Base-by-base conservation (phyloP, 1,140 invertebrate species). In the Drosophila bocqueti region DNA sequence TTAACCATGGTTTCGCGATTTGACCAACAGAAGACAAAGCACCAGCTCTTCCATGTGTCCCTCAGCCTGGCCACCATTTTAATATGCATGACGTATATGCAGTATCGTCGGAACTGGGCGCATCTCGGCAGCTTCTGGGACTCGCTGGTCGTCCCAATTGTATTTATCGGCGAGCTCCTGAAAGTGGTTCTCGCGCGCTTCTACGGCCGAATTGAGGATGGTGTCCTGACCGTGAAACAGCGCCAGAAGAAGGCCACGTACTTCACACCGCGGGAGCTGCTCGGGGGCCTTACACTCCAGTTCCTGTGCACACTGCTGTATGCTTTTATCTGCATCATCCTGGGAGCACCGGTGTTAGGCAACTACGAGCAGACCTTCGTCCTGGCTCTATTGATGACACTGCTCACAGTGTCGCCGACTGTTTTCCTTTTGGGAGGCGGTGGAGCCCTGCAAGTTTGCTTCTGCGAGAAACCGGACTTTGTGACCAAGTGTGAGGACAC, bases 351-450 rank as follows among this genome's bases (percentile, higher is more conserved):
- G 10, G 91, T 93, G 8, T 49, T 93, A 58, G 85, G 83, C 31
- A 92, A 92, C 61, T 93, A 93, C 60, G 92, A 92, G 63, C 78
- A 93, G 73, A 93, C 92, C 10, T 92, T 93, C 45, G 92, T 92
- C 15, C 54, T 93, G n/a, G 79, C 92, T 0, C 31, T 93, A 8
- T 55, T 93, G 24, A 77, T 93, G 62, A 93, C 92, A 1, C 47
- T 92, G 52, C 50, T 93, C 29, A 93, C 92, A 7, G 79, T 93
- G 13, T 92, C 92, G 2, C 92, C 92, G 0, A 92, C 92, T 1
- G 89, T 92, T 7, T 91, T 93, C 9, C 75, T 93, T 1, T 57
- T 93, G 24, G 92, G 92, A 1, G 87, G 80, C n/a, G 80, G 85
- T 13, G 92, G 91, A 9, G 85, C 92, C 6, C 54, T 93, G 3